phyloP scores from a whole-genome alignment of 2,888 invertebrate genomes.

The Lissonota sp. region DNA sequence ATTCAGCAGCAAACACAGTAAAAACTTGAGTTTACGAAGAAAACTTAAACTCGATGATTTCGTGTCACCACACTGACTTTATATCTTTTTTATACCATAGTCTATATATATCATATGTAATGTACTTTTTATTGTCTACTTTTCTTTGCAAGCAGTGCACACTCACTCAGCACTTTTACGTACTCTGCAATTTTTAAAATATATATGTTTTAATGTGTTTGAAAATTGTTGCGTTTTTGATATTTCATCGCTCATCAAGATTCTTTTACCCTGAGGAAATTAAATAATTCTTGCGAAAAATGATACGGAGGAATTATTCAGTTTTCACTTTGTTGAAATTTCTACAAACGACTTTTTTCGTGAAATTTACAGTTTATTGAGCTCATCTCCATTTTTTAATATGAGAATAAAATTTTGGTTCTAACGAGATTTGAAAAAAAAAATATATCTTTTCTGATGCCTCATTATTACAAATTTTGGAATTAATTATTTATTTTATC shows the following conservation, averaged over 20 bases:
- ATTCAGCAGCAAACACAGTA: conserved; percentile 9
- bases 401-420: too few species aligned
- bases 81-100: not conserved
- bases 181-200: not conserved
- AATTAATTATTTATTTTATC: too few species aligned
- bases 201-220: not conserved
- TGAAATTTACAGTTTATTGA: too few species aligned
- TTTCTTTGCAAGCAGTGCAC: conserved; percentile 46
- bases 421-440: too few species aligned
- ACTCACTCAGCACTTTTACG: conserved; percentile 39
- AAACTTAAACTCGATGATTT: conserved; percentile 36
- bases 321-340: too few species aligned
- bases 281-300: too few species aligned
- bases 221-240: not conserved
- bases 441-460: too few species aligned
- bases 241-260: not conserved
- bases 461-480: too few species aligned
- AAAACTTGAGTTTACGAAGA: conserved; percentile 8
- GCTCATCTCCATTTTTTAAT: too few species aligned
- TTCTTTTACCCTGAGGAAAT: not conserved
- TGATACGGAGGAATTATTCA: too few species aligned
- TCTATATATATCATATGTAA: conserved; percentile 3
- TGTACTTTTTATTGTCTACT: not conserved
- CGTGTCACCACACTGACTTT: conserved; percentile 29
- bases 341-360: too few species aligned